These are phyloP conservation scores for Dipodomys ordii DNA, from an alignment of 2,113 vertebrate species.

Conservation along the genomic window DNA sequence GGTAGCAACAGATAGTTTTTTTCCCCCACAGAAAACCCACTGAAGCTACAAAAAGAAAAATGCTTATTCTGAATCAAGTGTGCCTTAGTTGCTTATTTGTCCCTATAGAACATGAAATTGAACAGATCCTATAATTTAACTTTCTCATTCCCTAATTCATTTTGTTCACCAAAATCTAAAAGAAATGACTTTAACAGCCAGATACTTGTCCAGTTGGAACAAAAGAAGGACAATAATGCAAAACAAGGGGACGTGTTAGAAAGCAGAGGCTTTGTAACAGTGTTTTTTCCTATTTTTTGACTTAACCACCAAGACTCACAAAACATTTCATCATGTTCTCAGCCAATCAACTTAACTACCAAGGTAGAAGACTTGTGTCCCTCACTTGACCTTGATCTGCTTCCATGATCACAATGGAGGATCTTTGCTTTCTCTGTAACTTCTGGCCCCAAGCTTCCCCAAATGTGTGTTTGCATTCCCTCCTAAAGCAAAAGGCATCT, in stretches of 20 bases:
- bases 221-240: not conserved
- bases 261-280: not conserved
- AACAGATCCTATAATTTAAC: not conserved
- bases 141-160: constrained; percentile 1
- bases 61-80: not conserved
- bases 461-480: no score
- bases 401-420: not conserved
- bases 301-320: not conserved
- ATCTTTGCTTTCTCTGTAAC: not conserved
- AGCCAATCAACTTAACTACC: not conserved
- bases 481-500: not conserved
- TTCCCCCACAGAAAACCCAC: constrained; percentile 1
- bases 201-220: not conserved
- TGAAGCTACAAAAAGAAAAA: not conserved
- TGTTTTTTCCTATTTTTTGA: not conserved
- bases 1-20: not conserved
- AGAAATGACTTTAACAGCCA: not conserved
- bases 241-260: not conserved
- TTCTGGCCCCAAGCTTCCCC: no score
- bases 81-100: not conserved
- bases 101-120: not conserved
- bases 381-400: not conserved
- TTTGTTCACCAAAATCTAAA: not conserved
- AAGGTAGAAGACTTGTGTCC: not conserved
- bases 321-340: not conserved